Base-by-base conservation (phyloP, 2,113 vertebrate genomes). In the Procapra przewalskii region DNA sequence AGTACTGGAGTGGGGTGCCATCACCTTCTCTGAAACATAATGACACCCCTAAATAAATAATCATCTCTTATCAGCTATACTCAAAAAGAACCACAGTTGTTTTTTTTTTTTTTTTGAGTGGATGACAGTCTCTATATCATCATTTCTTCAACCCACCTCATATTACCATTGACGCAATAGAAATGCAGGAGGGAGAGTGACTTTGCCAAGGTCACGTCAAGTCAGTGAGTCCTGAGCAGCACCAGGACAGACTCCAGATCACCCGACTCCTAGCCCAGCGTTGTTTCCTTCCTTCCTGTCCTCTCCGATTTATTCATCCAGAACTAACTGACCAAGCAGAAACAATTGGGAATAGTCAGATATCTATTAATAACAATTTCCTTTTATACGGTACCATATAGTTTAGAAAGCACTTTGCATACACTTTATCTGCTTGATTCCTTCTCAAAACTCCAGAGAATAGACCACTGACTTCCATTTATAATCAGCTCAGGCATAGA, bases 281-380 rank as follows among this genome's bases (percentile, higher is more conserved):
- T 36, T 3, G 1, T 59, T 89, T 80, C 50, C 79, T 96, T 88
- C 79, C 82, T 91, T 88, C 82, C 91, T 95, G 91, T 89, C 88
- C 67, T 96, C 90, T 93, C 92, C 2, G 0, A 93, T 94, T 62
- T 92, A 81, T 80, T 92, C 55, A 89, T 91, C n/a, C 82, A 97
- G 79, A 96, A 94, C 95, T 96, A 94, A 94, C 86, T 96, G 96
- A 96, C 79, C 55, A 91, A 93, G 92, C 91, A 97, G 62, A 97
- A 97, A 97, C 83, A 95, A 83, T 4, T 54, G 67, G 77, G 77
- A 80, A 81, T 81, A 52, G 14, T 85, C 85, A 95, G 96, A 48
- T 16, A 82, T 98, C 88, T 96, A 84, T 96, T 93, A 93, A 96
- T 95, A 95, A 95, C 82, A 80, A 31, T 90, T 77, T 80, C 50